Conservation (phyloP, 2,888 invertebrate genomes). For the Adelphocoris suturalis region DNA sequence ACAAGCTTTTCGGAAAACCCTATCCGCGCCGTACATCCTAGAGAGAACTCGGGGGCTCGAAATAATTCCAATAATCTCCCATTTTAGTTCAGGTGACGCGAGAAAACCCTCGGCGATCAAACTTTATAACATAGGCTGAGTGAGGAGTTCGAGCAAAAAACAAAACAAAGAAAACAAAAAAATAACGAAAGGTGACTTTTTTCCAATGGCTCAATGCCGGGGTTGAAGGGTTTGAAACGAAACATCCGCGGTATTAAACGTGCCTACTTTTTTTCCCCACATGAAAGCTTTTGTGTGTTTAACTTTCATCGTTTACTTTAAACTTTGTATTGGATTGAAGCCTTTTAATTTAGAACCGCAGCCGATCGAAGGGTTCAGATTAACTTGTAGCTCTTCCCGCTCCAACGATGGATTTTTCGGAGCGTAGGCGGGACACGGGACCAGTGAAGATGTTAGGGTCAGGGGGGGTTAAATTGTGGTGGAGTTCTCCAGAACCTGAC, state of each 20-base stretch:
- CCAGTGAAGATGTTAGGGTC: too few relatives aligned
- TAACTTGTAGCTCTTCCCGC: constrained; percentile 28
- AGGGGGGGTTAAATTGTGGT: too few relatives aligned
- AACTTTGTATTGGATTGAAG: constrained; percentile 59
- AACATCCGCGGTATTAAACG: constrained; percentile 39
- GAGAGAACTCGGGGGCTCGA: too few relatives aligned
- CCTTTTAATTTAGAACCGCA: constrained; percentile 59
- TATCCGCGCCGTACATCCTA: too few relatives aligned
- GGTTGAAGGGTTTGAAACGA: constrained; percentile 32
- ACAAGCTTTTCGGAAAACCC: too few relatives aligned
- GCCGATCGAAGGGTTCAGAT: neutral
- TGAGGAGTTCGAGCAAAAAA: neutral
- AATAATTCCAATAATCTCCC: constrained; percentile 30
- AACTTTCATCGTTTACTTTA: constrained; percentile 57
- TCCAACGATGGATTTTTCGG: constrained; percentile 1
- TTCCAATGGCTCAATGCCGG: neutral
- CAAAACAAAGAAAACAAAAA: neutral
- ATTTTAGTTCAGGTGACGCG: constrained; percentile 1
- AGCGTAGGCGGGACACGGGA: too few relatives aligned
- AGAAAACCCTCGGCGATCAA: neutral
- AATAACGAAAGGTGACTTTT: neutral
- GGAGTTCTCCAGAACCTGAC: too few relatives aligned
- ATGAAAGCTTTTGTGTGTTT: constrained; percentile 65
- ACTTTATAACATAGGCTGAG: constrained; percentile 32
- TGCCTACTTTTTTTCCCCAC: constrained; percentile 38